Evolutionary conservation across 2,797 vertebrate genomes (phyloP).

Genomic region (Peromyscus attwateri): DNA sequence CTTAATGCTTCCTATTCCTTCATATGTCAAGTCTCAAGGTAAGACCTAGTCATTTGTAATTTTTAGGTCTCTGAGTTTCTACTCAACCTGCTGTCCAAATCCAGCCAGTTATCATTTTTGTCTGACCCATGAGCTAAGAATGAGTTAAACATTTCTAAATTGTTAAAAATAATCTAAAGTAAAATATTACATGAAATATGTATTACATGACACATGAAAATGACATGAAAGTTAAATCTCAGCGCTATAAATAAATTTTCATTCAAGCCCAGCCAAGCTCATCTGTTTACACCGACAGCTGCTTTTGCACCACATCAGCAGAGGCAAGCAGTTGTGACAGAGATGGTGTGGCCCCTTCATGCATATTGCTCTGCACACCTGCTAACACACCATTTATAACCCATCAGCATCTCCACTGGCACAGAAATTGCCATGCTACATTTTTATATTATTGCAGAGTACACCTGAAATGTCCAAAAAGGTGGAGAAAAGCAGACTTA

Average conservation of each 20-base stretch:
- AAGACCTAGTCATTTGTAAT: neutral
- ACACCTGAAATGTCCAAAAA: constrained; percentile 8
- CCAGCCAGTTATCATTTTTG: neutral
- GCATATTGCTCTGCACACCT: neutral
- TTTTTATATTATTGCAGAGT: constrained; percentile 11
- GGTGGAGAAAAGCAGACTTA: neutral
- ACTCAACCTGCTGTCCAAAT: neutral
- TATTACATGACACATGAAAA: neutral
- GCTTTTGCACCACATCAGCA: neutral
- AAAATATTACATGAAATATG: neutral
- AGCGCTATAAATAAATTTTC: neutral
- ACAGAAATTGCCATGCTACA: neutral
- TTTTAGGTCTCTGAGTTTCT: constrained; percentile 12
- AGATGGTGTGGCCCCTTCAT: neutral
- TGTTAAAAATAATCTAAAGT: neutral
- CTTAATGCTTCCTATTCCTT: neutral
- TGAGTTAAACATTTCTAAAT: constrained; percentile 23
- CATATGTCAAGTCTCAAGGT: neutral
- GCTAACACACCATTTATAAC: neutral
- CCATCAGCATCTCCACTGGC: neutral
- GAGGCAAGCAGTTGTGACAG: neutral
- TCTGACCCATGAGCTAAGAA: constrained; percentile 17
- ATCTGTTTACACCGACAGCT: constrained; percentile 7
- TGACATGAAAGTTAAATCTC: neutral
- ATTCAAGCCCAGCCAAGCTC: neutral